Percentiles rank a stretch among this genome's conserved stretches.
These are phyloP conservation scores for Fulica atra DNA, from an alignment of 2,113 vertebrate species.

Conservation along the genomic window DNA sequence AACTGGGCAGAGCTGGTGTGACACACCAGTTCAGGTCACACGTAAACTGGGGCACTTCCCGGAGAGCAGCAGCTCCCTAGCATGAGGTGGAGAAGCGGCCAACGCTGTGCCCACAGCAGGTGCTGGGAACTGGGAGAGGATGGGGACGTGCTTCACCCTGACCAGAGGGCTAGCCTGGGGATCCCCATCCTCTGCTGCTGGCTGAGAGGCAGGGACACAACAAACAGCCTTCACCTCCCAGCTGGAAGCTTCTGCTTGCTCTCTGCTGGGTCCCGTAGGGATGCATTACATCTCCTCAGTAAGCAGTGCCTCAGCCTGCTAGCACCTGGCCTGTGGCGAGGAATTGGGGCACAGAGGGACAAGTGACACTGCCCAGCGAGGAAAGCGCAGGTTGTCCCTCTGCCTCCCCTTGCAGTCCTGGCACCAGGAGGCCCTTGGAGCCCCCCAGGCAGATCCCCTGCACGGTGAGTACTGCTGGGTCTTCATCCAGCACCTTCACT, in stretches of 20 bases:
- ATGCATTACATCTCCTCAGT: neutral
- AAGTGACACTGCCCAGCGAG: accelerated
- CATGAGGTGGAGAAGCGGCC: neutral
- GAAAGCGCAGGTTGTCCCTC: neutral
- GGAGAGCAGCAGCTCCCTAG: neutral
- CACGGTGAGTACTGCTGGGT: neutral
- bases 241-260: neutral
- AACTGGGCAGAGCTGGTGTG: accelerated
- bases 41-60: neutral
- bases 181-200: neutral
- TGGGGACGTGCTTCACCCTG: neutral
- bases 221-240: neutral
- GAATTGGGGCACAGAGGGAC: neutral
- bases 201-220: neutral
- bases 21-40: neutral
- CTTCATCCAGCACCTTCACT: neutral
- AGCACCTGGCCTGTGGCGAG: neutral
- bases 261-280: neutral
- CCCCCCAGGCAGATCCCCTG: neutral
- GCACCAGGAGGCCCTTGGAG: neutral
- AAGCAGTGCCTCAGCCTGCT: neutral
- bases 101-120: neutral
- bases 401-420: neutral
- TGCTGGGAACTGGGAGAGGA: neutral
- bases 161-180: neutral